Evolutionary conservation across 2,797 vertebrate genomes (phyloP), one percentile per base, ranked within the genome.

Genomic region (Scolopax rusticola): DNA sequence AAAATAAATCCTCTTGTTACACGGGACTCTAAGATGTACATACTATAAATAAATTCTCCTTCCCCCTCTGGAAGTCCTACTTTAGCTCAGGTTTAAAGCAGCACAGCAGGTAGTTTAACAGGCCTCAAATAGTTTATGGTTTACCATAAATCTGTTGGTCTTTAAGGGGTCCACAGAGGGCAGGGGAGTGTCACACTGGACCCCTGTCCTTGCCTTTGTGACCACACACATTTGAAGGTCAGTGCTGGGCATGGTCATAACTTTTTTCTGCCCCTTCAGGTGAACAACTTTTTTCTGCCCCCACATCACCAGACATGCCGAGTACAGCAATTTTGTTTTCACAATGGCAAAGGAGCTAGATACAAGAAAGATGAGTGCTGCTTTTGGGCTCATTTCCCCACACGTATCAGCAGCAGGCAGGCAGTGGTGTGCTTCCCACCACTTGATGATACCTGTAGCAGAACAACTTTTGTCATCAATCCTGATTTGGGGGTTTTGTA

Each of bases 191-290:
- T 21, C 15, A 23, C 12, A 36, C 43, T 81, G 28, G 25, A 27
- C 33, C 41, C 36, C 27, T 63, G 8, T 43, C 53, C 74, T 53
- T 68, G n/a, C 38, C 61, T 50, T 75, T 25, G 15, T 53, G 64
- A 40, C 28, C 28, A 11, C 14, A 17, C 15, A 51, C 0, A 0
- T 54, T 40, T 74, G 38, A 63, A 70, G 77, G 64, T 32, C 51
- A 20, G 14, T 12, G 23, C 20, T 47, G 27, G 54, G 48, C 36
- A 81, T 0, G 0, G 12, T 17, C 51, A 20, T 10, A 65, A 54
- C 11, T 23, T 19, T 80, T 63, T 90, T 32, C 40, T 73, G 7
- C 17, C 53, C n/a, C 20, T 70, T 84, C 43, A 41, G 48, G 32
- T 16, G 16, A 15, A 41, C 41, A 16, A 41, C 41, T 16, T 41